Conservation (phyloP, 2,797 vertebrate genomes). For the Neopelma chrysocephalum region DNA sequence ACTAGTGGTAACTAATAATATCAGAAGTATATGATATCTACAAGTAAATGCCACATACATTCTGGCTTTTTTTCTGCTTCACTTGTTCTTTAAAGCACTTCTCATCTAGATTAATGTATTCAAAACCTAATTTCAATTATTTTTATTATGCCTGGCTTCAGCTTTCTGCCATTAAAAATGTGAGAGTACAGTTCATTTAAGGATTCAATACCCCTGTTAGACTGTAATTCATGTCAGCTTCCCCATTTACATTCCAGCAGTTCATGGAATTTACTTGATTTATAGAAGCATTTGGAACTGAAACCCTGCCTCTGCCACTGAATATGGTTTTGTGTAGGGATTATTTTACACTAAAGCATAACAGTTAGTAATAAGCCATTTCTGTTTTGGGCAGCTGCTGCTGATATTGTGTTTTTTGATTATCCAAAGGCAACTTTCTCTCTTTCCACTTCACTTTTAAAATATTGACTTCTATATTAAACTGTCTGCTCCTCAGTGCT, state of each 20-base stretch:
- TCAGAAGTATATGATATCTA: constrained; percentile 9
- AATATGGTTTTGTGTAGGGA: not conserved
- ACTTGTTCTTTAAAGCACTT: constrained; percentile 55
- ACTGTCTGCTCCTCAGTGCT: not conserved
- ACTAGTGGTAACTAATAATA: not conserved
- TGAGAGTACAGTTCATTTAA: constrained; percentile 73
- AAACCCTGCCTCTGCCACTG: not conserved
- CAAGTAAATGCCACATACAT: not conserved
- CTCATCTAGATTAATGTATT: constrained; percentile 59
- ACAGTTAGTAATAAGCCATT: constrained; percentile 12
- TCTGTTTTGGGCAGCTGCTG: not conserved
- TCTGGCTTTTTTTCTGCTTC: constrained; percentile 49
- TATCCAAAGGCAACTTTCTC: not conserved
- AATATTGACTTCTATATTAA: not conserved
- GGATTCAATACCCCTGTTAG: constrained; percentile 71
- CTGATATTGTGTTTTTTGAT: not conserved
- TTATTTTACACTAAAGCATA: not conserved
- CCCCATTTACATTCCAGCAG: constrained; percentile 4
- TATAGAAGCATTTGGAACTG: not conserved
- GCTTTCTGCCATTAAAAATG: constrained; percentile 72
- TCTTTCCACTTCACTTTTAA: not conserved
- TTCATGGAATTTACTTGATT: constrained; percentile 44
- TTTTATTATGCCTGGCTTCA: constrained; percentile 72
- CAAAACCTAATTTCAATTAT: constrained; percentile 71
- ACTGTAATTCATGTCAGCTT: constrained; percentile 45